Evolutionary conservation across 2,113 vertebrate genomes (phyloP), one percentile per base, ranked within the genome.

Genomic region (Ameiurus melas): DNA sequence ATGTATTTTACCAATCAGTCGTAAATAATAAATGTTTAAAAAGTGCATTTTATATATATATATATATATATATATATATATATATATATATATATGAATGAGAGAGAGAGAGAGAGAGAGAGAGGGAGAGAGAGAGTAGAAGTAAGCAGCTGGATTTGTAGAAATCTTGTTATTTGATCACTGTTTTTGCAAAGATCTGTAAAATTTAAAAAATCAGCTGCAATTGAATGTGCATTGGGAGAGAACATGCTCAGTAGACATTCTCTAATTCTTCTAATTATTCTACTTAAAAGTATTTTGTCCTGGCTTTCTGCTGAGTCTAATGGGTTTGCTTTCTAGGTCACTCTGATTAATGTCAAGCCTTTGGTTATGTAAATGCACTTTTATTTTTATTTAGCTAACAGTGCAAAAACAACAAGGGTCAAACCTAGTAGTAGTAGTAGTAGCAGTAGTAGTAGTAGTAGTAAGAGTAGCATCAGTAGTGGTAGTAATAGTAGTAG

Each of bases 291-390:
- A 33, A 70, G 30, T 7, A 33, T 70, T 70, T 70, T 70, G 66
- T 70, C 66, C n/a, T 70, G 66, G 30, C 14, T 33, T 70, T 57
- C 22, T 77, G 71, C 27, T 79, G 27, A 86, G 30, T 82, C 77
- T 87, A 87, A 87, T 70, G 22, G n/a, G 78, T 60, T 30, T 19
- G 66, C 53, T 87, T 87, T 81, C 71, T 77, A n/a, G 77, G 75
- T 66, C 53, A 81, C 22, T n/a, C 85, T 60, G 85, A 86, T 64
- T 51, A 8, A 87, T 82, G 78, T 71, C 22, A 68, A 55, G 30
- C 13, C 30, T 53, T 71, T 82, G 22, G 33, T 58, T 87, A 87
- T 30, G 36, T 55, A 83, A 83, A 87, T 71, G 51, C 43, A 58
- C 60, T 27, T 33, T 78, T 73, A 47, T 68, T 39, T 30, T 16